Evolutionary conservation across 2,888 invertebrate species (phyloP).

Genomic region (Acrocyrtus sp.): DNA sequence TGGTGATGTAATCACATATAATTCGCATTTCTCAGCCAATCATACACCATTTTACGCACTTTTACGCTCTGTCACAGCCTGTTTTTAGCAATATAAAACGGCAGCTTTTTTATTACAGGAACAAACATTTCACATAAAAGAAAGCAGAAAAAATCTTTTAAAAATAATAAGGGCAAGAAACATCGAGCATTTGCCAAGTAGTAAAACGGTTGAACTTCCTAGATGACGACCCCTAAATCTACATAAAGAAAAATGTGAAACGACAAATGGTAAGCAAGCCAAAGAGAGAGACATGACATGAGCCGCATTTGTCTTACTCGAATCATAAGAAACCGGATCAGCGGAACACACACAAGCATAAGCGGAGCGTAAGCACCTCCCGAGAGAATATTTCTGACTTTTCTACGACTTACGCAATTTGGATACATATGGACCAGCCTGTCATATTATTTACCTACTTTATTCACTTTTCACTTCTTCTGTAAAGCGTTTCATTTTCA

Average conservation of each 20-base stretch:
- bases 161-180: slow-evolving; percentile 30
- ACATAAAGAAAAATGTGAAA: too few species aligned
- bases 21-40: too few species aligned
- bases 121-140: slow-evolving; percentile 7
- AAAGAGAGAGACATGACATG: slow-evolving; percentile 22
- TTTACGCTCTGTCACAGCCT: slow-evolving; percentile 4
- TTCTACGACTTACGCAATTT: slow-evolving; percentile 4
- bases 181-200: slow-evolving; percentile 7
- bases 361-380: neutral
- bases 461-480: neutral
- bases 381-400: too few species aligned
- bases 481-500: too few species aligned
- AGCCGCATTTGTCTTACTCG: slow-evolving; percentile 5
- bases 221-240: slow-evolving; percentile 35
- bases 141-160: too few species aligned
- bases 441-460: too few species aligned
- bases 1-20: too few species aligned
- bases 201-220: slow-evolving; percentile 24
- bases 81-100: neutral
- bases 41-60: slow-evolving; percentile 11
- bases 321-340: slow-evolving; percentile 25
- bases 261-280: too few species aligned
- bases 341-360: slow-evolving; percentile 22
- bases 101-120: slow-evolving; percentile 38
- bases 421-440: slow-evolving; percentile 13